Evolutionary conservation across 2,113 vertebrate genomes (phyloP).

Genomic region (Heterotis niloticus): DNA sequence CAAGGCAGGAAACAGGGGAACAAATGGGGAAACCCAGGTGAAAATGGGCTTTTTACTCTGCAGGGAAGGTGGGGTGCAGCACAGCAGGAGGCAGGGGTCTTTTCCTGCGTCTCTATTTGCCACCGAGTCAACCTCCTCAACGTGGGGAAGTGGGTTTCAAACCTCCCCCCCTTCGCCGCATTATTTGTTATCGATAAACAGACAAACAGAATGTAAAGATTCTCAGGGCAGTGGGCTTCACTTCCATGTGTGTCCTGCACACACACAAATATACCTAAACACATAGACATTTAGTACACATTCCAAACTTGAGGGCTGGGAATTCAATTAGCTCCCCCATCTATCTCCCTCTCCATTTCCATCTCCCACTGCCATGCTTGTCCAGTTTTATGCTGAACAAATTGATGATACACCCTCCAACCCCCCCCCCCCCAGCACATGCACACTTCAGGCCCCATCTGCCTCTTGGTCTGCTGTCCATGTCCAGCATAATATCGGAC

Average conservation of each 20-base stretch:
- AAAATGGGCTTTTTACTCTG: slow-evolving; percentile 9
- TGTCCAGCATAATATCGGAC: too few relatives aligned
- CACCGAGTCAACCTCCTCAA: neutral
- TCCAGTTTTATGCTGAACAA: neutral
- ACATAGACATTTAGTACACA: slow-evolving; percentile 6
- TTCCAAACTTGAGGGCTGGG: slow-evolving; percentile 14
- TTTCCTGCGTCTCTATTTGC: neutral
- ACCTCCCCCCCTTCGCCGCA: neutral
- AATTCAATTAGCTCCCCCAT: neutral
- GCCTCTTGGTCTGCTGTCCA: too few relatives aligned
- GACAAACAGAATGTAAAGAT: neutral
- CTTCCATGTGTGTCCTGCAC: neutral
- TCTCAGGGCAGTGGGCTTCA: neutral
- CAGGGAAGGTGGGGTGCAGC: neutral
- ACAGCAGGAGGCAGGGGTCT: neutral
- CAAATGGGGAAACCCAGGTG: slow-evolving; percentile 1
- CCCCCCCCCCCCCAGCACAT: neutral
- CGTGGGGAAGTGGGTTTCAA: too few relatives aligned
- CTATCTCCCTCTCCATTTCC: neutral
- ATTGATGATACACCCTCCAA: neutral
- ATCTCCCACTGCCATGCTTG: neutral
- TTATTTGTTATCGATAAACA: neutral
- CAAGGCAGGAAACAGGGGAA: neutral
- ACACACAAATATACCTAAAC: neutral
- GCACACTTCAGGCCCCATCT: neutral